A percentile compares a stretch with the other conserved stretches of the same genome.
Evolutionary conservation across 2,888 invertebrate species (phyloP).

Genomic region (Drosophila pseudotalamancana): DNA sequence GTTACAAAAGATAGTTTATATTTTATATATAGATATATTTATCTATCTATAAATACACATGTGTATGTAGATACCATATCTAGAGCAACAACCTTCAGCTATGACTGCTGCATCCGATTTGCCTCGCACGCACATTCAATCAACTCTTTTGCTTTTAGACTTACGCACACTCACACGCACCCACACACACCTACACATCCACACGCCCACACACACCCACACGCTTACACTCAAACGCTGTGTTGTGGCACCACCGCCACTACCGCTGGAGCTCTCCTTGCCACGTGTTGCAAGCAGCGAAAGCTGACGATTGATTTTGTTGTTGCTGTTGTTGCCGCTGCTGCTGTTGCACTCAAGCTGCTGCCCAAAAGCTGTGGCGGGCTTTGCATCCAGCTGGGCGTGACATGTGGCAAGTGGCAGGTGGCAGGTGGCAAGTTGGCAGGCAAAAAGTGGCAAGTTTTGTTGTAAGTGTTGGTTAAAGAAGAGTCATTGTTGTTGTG

Average conservation of each 20-base stretch:
- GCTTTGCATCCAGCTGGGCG: conserved; percentile 73
- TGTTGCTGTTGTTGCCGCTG: conserved; percentile 85
- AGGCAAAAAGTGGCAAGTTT: conserved; percentile 4
- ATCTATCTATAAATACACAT: neutral
- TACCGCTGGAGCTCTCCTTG: conserved; percentile 85
- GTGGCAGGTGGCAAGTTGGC: conserved; percentile 1
- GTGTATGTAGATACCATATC: neutral
- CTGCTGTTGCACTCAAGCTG: conserved; percentile 85
- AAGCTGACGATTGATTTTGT: conserved; percentile 88
- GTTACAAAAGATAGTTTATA: neutral
- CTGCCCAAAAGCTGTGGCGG: conserved; percentile 87
- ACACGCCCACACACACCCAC: conserved; percentile 17
- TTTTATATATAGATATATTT: too few species aligned
- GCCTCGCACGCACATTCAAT: conserved; percentile 6
- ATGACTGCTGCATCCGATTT: conserved; percentile 15
- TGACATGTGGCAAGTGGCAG: conserved; percentile 11
- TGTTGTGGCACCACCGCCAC: conserved; percentile 83
- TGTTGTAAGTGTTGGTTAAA: conserved; percentile 51
- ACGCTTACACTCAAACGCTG: conserved; percentile 91
- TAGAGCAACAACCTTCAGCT: conserved; percentile 6
- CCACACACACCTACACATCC: conserved; percentile 11
- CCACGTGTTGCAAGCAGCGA: conserved; percentile 87
- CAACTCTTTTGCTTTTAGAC: conserved; percentile 13
- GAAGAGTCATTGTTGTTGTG: conserved; percentile 29
- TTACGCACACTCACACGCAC: too few species aligned